A percentile compares a stretch with the other conserved stretches of the same genome.
phyloP scores from a whole-genome alignment of 2,113 vertebrate genomes.

The Pterophyllum scalare region DNA sequence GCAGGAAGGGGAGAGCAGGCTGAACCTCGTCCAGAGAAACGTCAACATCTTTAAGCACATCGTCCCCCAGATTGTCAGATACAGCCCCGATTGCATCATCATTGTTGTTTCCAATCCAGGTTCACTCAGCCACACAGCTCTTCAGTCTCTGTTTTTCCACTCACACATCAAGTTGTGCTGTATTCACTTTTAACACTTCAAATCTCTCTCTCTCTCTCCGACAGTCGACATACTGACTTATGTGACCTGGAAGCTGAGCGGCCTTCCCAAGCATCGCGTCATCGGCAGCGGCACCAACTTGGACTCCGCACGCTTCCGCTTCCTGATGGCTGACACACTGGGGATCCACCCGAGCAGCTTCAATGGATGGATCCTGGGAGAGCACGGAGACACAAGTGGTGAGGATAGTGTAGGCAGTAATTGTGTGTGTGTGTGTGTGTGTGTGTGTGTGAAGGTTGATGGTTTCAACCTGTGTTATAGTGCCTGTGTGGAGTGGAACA shows the following conservation, averaged over 20 bases:
- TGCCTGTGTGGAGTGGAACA: constrained; percentile 95
- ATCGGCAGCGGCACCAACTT: constrained; percentile 98
- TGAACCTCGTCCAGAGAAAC: constrained; percentile 97
- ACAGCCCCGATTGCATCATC: constrained; percentile 92
- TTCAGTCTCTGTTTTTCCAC: neutral
- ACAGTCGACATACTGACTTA: constrained; percentile 96
- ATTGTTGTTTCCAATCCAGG: constrained; percentile 98
- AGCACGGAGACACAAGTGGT: constrained; percentile 98
- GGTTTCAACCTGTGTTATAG: constrained; percentile 68
- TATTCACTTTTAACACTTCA: neutral
- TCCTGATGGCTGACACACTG: constrained; percentile 90
- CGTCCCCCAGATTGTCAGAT: constrained; percentile 90
- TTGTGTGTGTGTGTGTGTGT: neutral
- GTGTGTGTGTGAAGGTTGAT: neutral
- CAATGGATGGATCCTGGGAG: constrained; percentile 95
- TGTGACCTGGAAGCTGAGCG: constrained; percentile 97
- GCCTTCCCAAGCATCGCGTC: constrained; percentile 92
- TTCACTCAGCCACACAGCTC: constrained; percentile 45
- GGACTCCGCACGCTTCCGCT: constrained; percentile 95
- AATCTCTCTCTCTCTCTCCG: neutral
- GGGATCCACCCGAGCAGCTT: constrained; percentile 92
- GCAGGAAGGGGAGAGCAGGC: constrained; percentile 95
- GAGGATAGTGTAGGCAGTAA: constrained; percentile 50
- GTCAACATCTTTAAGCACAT: constrained; percentile 97
- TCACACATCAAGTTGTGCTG: neutral